phyloP scores from a whole-genome alignment of 2,888 invertebrate genomes.

The Leuctra nigra region DNA sequence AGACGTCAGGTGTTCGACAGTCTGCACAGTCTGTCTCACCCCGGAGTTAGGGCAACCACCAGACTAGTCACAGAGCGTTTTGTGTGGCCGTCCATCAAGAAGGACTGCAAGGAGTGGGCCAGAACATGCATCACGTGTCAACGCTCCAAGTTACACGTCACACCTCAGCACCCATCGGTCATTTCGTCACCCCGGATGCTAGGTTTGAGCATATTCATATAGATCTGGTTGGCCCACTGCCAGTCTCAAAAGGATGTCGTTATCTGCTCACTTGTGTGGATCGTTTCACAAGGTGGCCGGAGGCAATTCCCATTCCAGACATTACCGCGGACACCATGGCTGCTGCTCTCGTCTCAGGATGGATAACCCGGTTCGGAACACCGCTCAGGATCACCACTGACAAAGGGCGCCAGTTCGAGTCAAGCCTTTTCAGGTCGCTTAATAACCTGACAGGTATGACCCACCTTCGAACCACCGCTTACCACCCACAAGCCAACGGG shows the following conservation, averaged over 20 bases:
- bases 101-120: slow-evolving; percentile 33
- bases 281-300: slow-evolving; percentile 38
- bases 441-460: slow-evolving; percentile 29
- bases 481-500: slow-evolving; percentile 38
- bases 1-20: slow-evolving; percentile 1
- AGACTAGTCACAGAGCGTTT: slow-evolving; percentile 19
- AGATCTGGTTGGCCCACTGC: too few relatives aligned
- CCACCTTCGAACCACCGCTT: slow-evolving; percentile 33
- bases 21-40: slow-evolving; percentile 14
- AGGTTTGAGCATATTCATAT: slow-evolving; percentile 39
- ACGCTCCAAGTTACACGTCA: slow-evolving; percentile 34
- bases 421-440: slow-evolving; percentile 30
- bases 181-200: slow-evolving; percentile 29
- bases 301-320: slow-evolving; percentile 35
- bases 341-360: slow-evolving; percentile 34
- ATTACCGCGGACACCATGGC: slow-evolving; percentile 39
- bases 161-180: slow-evolving; percentile 26
- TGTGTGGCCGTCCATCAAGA: slow-evolving; percentile 28
- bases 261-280: slow-evolving; percentile 33
- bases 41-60: background rate
- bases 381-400: slow-evolving; percentile 37
- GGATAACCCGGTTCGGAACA: slow-evolving; percentile 39
- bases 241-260: too few relatives aligned
- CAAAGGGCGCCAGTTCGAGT: slow-evolving; percentile 38
- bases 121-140: slow-evolving; percentile 35